These are phyloP conservation scores for Chionis minor DNA, from an alignment of 2,113 vertebrate genomes.

Conservation along the genomic window DNA sequence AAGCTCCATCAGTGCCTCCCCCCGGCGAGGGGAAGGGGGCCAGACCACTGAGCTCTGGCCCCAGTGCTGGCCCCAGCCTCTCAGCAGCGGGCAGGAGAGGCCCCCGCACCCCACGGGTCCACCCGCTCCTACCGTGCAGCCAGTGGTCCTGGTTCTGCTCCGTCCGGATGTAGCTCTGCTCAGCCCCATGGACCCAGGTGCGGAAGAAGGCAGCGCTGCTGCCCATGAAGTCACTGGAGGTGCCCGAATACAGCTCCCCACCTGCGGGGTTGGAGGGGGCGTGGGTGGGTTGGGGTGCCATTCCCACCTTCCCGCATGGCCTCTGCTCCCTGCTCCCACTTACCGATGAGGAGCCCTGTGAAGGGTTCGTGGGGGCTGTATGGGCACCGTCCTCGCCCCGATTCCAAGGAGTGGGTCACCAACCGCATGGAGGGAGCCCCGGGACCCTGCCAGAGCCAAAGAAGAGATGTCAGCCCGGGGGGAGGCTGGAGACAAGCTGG, in stretches of 20 bases:
- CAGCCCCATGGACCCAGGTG: constrained; percentile 65
- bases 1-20: neutral
- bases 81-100: neutral
- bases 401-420: constrained; percentile 73
- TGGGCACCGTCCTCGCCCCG: constrained; percentile 83
- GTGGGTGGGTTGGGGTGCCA: neutral
- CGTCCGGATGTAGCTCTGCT: constrained; percentile 81
- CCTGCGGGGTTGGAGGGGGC: constrained; percentile 36
- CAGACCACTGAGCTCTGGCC: neutral
- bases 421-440: constrained; percentile 4
- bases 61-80: neutral
- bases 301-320: neutral
- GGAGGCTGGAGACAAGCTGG: neutral
- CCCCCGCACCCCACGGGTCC: accelerated
- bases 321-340: neutral
- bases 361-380: constrained; percentile 84
- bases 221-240: constrained; percentile 87
- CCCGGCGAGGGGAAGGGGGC: neutral
- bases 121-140: constrained; percentile 76
- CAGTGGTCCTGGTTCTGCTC: constrained; percentile 86
- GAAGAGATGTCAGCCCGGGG: neutral
- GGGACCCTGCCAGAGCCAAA: neutral
- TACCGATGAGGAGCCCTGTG: constrained; percentile 77
- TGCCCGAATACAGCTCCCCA: constrained; percentile 82
- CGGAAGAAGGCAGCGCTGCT: constrained; percentile 83